Conservation (phyloP, 2,888 invertebrate species). For the Molorchus minor region DNA sequence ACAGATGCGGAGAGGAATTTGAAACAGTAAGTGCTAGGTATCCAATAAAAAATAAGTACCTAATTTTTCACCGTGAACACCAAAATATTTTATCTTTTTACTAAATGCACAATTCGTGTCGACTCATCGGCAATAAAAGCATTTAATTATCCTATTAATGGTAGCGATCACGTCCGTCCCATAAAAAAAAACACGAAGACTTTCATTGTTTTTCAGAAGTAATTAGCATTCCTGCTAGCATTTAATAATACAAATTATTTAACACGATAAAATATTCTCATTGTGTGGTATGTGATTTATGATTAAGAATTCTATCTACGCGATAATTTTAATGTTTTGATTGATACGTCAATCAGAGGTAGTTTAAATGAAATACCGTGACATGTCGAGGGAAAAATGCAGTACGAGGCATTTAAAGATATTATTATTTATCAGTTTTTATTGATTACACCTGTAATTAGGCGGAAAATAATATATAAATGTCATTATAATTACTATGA, state of each 20-base stretch:
- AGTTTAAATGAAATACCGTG: conserved; percentile 16
- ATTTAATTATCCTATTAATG: conserved; percentile 4
- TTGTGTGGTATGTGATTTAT: conserved; percentile 26
- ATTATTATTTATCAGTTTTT: conserved; percentile 7
- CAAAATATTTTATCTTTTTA: neutral
- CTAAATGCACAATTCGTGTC: conserved; percentile 4
- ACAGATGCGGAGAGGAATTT: too few species aligned
- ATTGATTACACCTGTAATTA: too few species aligned
- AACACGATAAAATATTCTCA: conserved; percentile 25
- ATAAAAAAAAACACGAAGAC: neutral
- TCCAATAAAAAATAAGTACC: too few species aligned
- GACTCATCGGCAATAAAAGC: conserved; percentile 5
- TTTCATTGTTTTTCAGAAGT: conserved; percentile 17
- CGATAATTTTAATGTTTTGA: conserved; percentile 26
- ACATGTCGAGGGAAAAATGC: conserved; percentile 19
- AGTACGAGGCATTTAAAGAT: conserved; percentile 11
- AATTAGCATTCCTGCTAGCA: conserved; percentile 21
- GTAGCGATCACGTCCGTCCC: conserved; percentile 10
- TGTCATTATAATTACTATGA: too few species aligned
- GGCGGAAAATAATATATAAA: too few species aligned
- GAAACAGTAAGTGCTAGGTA: too few species aligned
- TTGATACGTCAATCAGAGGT: conserved; percentile 22
- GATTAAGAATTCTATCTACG: conserved; percentile 21
- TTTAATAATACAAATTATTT: conserved; percentile 22
- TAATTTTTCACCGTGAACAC: too few species aligned